Evolutionary conservation across 2,113 vertebrate species (phyloP), one percentile per base, ranked within the genome.

Genomic region (Chaenocephalus aceratus): DNA sequence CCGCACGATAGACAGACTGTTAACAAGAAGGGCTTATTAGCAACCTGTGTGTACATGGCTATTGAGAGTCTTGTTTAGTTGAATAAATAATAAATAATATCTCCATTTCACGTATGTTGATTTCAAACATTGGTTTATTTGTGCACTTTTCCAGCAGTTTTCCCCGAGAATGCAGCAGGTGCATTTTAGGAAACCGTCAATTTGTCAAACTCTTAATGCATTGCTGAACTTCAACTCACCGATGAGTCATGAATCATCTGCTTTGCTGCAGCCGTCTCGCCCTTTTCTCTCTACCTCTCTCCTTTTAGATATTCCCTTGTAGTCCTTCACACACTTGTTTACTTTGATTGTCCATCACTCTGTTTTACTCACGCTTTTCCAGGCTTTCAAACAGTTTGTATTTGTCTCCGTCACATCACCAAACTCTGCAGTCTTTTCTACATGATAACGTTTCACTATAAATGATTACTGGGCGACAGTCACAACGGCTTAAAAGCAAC

Each of bases 21-120:
- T 77, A 86, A 82, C 79, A 70, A 54, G 49, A 41, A 10, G 23
- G 57, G 56, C 53, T 87, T 75, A 83, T 88, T 72, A 67, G 78
- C 58, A 45, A 60, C 21, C 53, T 41, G 75, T 59, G 69, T 46
- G 70, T 16, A 57, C 46, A 51, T 13, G 13, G 66, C 65, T 44
- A 63, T 18, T 49, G 61, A 58, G 34, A 56, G 18, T 41, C 36
- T 26, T 18, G 41, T 66, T 30, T 30, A 30, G 30, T 30, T 30
- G 4, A 30, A 30, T 61, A 69, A 52, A n/a, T 2, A 45, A 13
- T 56, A 23, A 11, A 13, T 1, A 48, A 6, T 2, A 36, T 45
- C 48, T 11, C 34, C 6, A 3, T 44, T 30, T 69, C 3, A 6
- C 11, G 15, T 21, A 0, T 61, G 36, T 71, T 8, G 6, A 7